These are phyloP conservation scores for Phalacrocorax brasilianus DNA, from an alignment of 2,113 vertebrate genomes.

Conservation along the genomic window DNA sequence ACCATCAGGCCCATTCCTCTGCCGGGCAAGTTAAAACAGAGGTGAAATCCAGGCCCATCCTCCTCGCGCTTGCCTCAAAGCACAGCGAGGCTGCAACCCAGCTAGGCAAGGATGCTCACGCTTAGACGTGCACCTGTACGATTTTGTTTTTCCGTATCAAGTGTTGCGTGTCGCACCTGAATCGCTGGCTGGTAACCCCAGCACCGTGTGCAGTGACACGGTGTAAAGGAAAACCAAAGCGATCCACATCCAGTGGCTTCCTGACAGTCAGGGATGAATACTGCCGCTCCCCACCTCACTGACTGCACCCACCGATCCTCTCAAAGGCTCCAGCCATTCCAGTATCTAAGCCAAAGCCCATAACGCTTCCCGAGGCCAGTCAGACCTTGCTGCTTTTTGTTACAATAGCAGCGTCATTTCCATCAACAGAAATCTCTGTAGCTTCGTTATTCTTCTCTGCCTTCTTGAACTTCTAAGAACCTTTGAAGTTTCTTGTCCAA, in stretches of 20 bases:
- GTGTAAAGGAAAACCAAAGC: background rate
- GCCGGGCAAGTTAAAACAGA: background rate
- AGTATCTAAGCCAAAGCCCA: background rate
- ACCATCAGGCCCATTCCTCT: background rate
- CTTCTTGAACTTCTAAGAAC: background rate
- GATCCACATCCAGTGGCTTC: background rate
- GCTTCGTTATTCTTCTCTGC: background rate
- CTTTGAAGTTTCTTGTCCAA: background rate
- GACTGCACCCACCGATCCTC: background rate
- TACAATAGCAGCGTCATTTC: background rate
- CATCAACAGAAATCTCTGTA: background rate
- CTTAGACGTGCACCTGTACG: no score
- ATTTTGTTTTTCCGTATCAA: background rate
- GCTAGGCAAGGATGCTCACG: background rate
- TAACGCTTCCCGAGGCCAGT: background rate
- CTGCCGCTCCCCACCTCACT: background rate
- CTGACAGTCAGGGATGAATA: background rate
- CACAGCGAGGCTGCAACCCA: background rate
- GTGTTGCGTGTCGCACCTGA: no score
- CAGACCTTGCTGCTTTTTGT: background rate
- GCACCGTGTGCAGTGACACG: background rate
- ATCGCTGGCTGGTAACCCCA: background rate
- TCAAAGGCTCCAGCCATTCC: background rate
- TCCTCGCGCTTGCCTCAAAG: background rate
- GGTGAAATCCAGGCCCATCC: background rate